A percentile compares a stretch with the other conserved stretches of the same genome.
These are phyloP conservation scores for Ophion ventricosus DNA, from an alignment of 2,888 invertebrate genomes.

Conservation along the genomic window DNA sequence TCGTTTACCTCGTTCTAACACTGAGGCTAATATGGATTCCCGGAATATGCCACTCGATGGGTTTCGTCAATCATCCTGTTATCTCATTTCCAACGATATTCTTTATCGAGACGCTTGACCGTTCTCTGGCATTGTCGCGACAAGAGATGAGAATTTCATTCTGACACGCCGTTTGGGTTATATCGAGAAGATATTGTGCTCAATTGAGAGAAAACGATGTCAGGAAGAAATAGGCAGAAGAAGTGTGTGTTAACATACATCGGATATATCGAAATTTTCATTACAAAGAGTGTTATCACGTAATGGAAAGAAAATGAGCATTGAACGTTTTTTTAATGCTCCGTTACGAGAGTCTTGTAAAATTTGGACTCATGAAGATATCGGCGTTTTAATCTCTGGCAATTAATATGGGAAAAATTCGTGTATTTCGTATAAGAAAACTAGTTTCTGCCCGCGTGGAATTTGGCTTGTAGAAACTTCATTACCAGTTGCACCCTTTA, in stretches of 20 bases:
- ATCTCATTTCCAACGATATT: conserved; percentile 25
- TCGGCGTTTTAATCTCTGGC: too few relatives aligned
- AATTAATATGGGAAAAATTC: too few relatives aligned
- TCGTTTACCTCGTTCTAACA: conserved; percentile 25
- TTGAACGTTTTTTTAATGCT: not conserved
- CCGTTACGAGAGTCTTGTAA: too few relatives aligned
- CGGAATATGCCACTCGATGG: conserved; percentile 35
- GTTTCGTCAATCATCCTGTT: conserved; percentile 27
- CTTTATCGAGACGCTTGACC: conserved; percentile 7
- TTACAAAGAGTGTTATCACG: not conserved
- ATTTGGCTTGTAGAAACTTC: too few relatives aligned
- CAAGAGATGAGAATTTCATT: conserved; percentile 29
- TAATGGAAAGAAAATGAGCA: not conserved
- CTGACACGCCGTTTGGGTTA: not conserved
- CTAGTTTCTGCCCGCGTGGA: too few relatives aligned
- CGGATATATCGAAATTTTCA: not conserved
- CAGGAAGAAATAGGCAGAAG: not conserved
- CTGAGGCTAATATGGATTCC: conserved; percentile 44
- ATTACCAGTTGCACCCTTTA: too few relatives aligned
- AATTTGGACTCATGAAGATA: too few relatives aligned
- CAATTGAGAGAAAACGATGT: conserved; percentile 13
- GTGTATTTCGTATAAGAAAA: too few relatives aligned
- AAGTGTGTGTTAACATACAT: not conserved
- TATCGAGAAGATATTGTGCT: not conserved
- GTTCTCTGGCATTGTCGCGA: not conserved